Conservation (phyloP, 2,888 invertebrate species). For the Thalpophila matura region DNA sequence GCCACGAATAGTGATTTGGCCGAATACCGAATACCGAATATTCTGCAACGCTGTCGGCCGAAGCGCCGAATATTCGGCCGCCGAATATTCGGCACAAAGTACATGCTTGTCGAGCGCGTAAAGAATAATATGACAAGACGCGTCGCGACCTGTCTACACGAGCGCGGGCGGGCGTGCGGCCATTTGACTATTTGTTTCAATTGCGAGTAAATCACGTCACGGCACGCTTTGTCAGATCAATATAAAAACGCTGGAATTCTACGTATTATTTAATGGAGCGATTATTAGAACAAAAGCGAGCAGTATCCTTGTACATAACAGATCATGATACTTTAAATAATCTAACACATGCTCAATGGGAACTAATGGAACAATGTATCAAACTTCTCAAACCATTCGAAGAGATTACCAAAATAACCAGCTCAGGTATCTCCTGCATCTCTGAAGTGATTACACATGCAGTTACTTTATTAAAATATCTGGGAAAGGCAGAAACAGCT, state of each 20-base stretch:
- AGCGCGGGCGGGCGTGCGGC: too few species aligned
- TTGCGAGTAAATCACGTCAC: too few species aligned
- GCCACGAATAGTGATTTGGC: too few species aligned
- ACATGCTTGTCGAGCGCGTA: too few species aligned
- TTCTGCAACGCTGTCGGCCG: too few species aligned
- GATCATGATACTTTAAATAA: constrained; percentile 34
- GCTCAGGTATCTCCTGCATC: constrained; percentile 59
- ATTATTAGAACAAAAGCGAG: constrained; percentile 13
- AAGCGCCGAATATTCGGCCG: too few species aligned
- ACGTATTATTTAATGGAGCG: constrained; percentile 12
- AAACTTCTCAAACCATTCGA: constrained; percentile 62
- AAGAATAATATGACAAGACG: too few species aligned
- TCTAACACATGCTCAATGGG: constrained; percentile 52
- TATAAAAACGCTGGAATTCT: constrained; percentile 14
- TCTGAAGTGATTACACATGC: constrained; percentile 60
- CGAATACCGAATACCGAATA: too few species aligned
- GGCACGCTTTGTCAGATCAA: too few species aligned
- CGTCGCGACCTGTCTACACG: too few species aligned
- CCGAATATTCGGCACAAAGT: too few species aligned
- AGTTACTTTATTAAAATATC: constrained; percentile 6
- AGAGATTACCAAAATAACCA: constrained; percentile 64
- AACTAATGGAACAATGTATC: constrained; percentile 60
- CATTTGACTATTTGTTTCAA: too few species aligned
- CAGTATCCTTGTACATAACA: neutral
- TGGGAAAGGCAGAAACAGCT: constrained; percentile 1